These are phyloP conservation scores for Apostichopus californicus DNA, from an alignment of 35 echinoderm and acorn worm genomes.

Conservation along the genomic window DNA sequence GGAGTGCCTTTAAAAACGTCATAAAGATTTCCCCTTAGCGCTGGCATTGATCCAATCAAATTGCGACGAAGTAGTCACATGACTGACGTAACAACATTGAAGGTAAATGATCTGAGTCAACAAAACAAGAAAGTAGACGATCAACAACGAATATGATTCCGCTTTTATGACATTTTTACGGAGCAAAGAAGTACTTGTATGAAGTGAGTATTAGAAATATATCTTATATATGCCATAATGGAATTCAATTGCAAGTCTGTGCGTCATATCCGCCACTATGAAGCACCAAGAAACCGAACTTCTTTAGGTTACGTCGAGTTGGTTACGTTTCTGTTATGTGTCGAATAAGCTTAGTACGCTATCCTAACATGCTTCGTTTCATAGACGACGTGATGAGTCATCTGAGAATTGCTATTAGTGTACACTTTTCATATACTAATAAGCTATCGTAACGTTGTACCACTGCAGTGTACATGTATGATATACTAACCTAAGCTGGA, in stretches of 20 bases:
- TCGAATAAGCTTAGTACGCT: slow-evolving; percentile 4
- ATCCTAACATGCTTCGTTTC: slow-evolving; percentile 22
- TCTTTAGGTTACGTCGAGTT: neutral
- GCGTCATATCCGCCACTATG: neutral
- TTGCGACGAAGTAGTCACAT: neutral
- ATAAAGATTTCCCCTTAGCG: slow-evolving; percentile 52
- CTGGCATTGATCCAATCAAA: slow-evolving; percentile 26
- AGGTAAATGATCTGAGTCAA: slow-evolving; percentile 53
- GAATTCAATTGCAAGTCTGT: neutral
- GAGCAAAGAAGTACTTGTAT: neutral
- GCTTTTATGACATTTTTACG: neutral
- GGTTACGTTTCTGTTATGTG: slow-evolving; percentile 27
- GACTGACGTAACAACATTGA: slow-evolving; percentile 53
- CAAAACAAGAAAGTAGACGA: slow-evolving; percentile 34
- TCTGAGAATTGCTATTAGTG: neutral
- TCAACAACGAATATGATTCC: slow-evolving; percentile 17
- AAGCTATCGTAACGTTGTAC: neutral
- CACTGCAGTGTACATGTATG: no score
- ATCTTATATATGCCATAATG: neutral
- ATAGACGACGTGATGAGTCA: slow-evolving; percentile 34
- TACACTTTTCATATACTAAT: neutral
- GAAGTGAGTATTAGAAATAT: slow-evolving; percentile 20
- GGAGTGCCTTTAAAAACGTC: slow-evolving; percentile 52
- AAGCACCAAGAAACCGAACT: neutral
- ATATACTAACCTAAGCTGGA: no score